Evolutionary conservation across 2,797 vertebrate genomes (phyloP), one percentile per base, ranked within the genome.

Genomic region (Tangara arthus): DNA sequence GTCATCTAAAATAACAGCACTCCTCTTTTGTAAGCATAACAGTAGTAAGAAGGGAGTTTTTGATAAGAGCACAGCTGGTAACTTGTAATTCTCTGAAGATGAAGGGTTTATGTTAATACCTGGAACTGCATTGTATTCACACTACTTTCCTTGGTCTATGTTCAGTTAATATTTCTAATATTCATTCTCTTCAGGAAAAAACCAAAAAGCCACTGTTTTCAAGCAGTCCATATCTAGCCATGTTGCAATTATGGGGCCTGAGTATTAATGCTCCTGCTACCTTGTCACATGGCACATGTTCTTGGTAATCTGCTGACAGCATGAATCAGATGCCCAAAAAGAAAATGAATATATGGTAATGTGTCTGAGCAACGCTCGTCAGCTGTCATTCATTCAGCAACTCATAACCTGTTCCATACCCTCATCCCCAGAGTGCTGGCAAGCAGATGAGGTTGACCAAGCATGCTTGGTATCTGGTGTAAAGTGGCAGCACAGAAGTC

Each of bases 11-110:
- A 57, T 82, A 92, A 71, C 68, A 90, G 14, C 55, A 65, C 39
- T 94, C 56, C 20, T 85, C 82, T 82, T 89, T 72, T 75, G 50
- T 70, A 94, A 78, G 69, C 0, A 0, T 68, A 96, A 65, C 50
- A 83, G 82, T 60, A 87, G 72, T 32, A 57, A 97, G 76, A 95
- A 96, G 91, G 79, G 82, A 89, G 89, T 94, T 96, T 68, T 82
- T 94, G 75, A 95, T 88, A 39, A 96, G 22, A 93, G 76, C 93
- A 94, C 95, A 97, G 95, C 81, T 96, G 95, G 93, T 94, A 90
- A 93, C 96, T 88, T 94, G 84, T 85, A 93, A 96, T 90, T 94
- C 93, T 95, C 85, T 95, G 55, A 95, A 83, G 90, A 95, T 92
- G 89, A 97, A 96, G 95, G 86, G 73, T 95, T 95, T 95, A 95